Evolutionary conservation across 2,888 invertebrate genomes (phyloP).

Genomic region (Silvanus unidentatus): DNA sequence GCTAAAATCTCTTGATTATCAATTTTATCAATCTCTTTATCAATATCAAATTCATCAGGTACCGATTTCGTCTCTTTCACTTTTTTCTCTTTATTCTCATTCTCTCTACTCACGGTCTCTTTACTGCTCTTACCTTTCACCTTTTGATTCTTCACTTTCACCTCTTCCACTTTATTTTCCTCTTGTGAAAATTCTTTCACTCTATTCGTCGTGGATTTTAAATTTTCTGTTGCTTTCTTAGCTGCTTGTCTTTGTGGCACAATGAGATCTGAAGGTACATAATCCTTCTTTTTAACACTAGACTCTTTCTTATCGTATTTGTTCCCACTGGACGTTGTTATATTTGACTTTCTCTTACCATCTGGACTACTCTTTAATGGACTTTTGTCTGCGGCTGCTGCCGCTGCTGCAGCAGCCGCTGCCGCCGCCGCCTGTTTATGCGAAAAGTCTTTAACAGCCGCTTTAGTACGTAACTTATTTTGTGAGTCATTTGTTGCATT

Average conservation of each 20-base stretch:
- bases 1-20: conserved; percentile 61
- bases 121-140: conserved; percentile 29
- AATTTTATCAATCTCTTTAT: conserved; percentile 57
- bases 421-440: conserved; percentile 41
- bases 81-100: conserved; percentile 39
- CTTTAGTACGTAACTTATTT: conserved; percentile 69
- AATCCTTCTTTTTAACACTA: conserved; percentile 47
- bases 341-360: conserved; percentile 30
- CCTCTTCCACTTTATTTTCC: conserved; percentile 27
- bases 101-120: conserved; percentile 23
- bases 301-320: conserved; percentile 15
- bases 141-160: conserved; percentile 27
- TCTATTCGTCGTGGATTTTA: conserved; percentile 58
- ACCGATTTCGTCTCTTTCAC: conserved; percentile 18
- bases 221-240: conserved; percentile 84
- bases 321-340: conserved; percentile 7
- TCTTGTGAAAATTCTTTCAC: conserved; percentile 34
- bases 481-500: conserved; percentile 63
- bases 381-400: conserved; percentile 19
- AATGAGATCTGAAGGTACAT: conserved; percentile 70
- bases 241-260: conserved; percentile 88
- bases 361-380: conserved; percentile 35
- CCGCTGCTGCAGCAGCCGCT: conserved; percentile 29
- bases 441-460: conserved; percentile 78
- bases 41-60: conserved; percentile 53